Evolutionary conservation across 2,888 invertebrate species (phyloP).

Genomic region (Synergus gifuensis): DNA sequence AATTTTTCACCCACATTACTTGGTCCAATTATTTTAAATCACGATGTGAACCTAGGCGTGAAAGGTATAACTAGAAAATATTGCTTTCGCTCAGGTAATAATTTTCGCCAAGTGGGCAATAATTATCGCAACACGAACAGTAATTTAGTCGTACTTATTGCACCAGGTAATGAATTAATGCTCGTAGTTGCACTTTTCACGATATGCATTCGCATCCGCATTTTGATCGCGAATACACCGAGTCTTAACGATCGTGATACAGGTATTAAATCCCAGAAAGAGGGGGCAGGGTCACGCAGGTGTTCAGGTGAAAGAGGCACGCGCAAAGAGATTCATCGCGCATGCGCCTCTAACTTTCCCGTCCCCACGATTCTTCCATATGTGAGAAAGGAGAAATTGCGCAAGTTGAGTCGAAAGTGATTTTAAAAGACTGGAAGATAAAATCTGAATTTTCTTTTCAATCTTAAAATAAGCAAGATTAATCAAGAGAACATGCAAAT

Average conservation of each 20-base stretch:
- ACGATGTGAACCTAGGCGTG: background rate
- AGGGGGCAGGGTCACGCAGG: conserved; percentile 56
- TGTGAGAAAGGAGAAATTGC: conserved; percentile 44
- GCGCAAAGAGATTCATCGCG: conserved; percentile 56
- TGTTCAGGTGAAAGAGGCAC: conserved; percentile 57
- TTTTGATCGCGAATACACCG: conserved; percentile 23
- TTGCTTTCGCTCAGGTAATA: background rate
- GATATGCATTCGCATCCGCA: background rate
- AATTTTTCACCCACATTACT: background rate
- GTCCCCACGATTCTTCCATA: conserved; percentile 48
- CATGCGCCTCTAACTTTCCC: conserved; percentile 59
- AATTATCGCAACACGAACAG: conserved; percentile 1
- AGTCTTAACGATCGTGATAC: conserved; percentile 30
- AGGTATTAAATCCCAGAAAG: conserved; percentile 52
- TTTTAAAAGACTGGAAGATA: background rate
- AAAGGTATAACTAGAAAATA: background rate
- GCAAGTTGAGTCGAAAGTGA: conserved; percentile 48
- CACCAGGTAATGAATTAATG: background rate
- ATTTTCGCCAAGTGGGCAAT: conserved; percentile 1
- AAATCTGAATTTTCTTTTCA: background rate
- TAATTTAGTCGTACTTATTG: conserved; percentile 16
- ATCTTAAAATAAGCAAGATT: background rate
- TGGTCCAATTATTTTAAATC: background rate
- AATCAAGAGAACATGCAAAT: background rate
- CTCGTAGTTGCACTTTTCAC: background rate